Base-by-base conservation (phyloP, 2,888 invertebrate species). In the Hirtodrosophila trivittata region DNA sequence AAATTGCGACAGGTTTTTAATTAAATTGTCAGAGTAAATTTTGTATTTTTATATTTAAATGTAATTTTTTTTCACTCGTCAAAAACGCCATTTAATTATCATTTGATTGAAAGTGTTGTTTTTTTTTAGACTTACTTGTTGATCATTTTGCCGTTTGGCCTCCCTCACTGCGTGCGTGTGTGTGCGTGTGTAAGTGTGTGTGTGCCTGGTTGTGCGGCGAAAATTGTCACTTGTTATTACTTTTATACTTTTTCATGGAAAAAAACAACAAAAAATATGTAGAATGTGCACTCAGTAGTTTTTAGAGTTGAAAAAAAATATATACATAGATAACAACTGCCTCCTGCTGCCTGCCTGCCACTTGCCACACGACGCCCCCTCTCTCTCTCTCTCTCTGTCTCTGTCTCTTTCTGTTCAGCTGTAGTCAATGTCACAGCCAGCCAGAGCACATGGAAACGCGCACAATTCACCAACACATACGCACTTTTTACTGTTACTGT, bases 401-500 rank as follows among this genome's bases (percentile, higher is more conserved):
- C 46, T 37, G 1, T 7, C 9, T 16, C 7, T 10, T 12, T 10
- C 21, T 9, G 5, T 28, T 10, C 18, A 50, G 59, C 18, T 50
- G 59, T 46, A 67, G 78, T 83, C 83, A 80, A 78, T 78, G 78
- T 78, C 78, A 66, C 37, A 57, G 66, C 63, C 63, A 65, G 1
- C 33, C 45, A 35, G 1, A 49, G 54, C 58, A 73, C 63, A 72
- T 55, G 62, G 64, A 78, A 65, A 75, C 81, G 80, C 80, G 77
- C 81, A 81, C 81, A 59, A 45, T 43, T 58, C 77, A 75, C 68
- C 50, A 83, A 80, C 80, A 80, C 81, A 75, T 58, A 75, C 69
- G 77, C 80, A 84, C 85, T 78, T 75, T 75, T 49, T 62, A 66
- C 73, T 69, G 69, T 84, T 80, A 77, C 66, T 56, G 71, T 71